Conservation (phyloP, 2,797 vertebrate genomes). For the Apogon talboti region DNA sequence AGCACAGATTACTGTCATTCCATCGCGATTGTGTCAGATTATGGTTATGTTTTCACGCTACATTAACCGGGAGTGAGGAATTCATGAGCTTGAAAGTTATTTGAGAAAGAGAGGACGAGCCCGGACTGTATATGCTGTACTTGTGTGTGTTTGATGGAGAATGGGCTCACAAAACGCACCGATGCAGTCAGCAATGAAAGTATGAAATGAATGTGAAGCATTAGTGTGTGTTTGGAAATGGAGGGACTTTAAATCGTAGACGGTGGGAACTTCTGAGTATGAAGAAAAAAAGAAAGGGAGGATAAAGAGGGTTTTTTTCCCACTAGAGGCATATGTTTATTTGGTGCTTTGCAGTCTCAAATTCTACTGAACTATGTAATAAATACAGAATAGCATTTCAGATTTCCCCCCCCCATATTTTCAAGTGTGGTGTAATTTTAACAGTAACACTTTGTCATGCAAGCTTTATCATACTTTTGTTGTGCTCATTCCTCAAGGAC, state of each 20-base stretch:
- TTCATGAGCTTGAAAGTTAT: constrained; percentile 56
- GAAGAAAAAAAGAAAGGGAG: neutral
- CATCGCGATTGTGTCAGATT: constrained; percentile 1
- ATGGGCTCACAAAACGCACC: neutral
- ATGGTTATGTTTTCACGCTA: neutral
- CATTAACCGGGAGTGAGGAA: constrained; percentile 3
- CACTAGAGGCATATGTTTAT: constrained; percentile 14
- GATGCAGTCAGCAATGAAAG: neutral
- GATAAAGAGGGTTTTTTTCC: neutral
- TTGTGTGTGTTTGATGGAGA: constrained; percentile 1
- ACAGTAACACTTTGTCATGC: too few species aligned
- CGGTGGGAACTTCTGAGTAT: constrained; percentile 11
- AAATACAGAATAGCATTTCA: neutral
- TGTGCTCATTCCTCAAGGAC: too few species aligned
- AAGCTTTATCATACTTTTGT: neutral
- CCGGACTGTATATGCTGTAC: constrained; percentile 14
- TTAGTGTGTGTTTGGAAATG: constrained; percentile 9
- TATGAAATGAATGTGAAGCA: constrained; percentile 11
- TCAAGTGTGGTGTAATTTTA: too few species aligned
- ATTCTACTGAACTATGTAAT: constrained; percentile 13
- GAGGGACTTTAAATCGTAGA: constrained; percentile 28
- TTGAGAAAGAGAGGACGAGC: constrained; percentile 7
- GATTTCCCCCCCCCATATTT: neutral
- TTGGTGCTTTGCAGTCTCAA: constrained; percentile 20
- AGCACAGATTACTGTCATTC: neutral